Base-by-base conservation (phyloP, 2,888 invertebrate species). In the Xanthia icteritia region DNA sequence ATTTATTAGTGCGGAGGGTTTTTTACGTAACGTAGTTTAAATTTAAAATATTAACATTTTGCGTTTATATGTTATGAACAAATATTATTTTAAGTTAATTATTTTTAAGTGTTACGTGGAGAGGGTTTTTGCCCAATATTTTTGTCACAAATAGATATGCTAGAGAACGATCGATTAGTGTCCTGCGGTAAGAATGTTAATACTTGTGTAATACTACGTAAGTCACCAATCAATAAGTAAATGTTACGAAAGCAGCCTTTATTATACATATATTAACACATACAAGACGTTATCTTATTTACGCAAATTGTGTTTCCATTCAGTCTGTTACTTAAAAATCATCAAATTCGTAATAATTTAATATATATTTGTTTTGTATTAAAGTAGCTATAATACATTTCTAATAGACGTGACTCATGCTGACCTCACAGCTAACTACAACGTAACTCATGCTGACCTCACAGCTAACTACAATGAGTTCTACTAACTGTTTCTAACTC, bases 1-100 rank as follows among this genome's bases (percentile, higher is more conserved):
- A 90, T 89, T 90, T 90, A 90, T 90, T 89, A 83, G 60, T 74
- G 79, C 63, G 76, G 67, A 64, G 67, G 61, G 66, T 68, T 85
- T 76, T 31, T 81, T 71, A 69, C 39, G 45, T 76, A 64, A 72
- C 31, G 11, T 86, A 77, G 60, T 60, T 68, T 76, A 71, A 70
- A 45, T 77, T 75, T 70, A 67, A 48, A 73, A 74, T 65, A 68
- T 73, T 81, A 79, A 79, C 69, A 67, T 72, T 73, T 84, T 71
- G 60, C 66, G 74, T 84, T 78, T 79, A 64, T 73, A 79, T 83
- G 83, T 86, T 86, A 76, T 86, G 79, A 89, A 83, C 73, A 82
- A 87, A 85, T 81, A 75, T 77, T 85, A 77, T 76, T 79, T 72
- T 85, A 74, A 82, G 83, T 88, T 82, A 78, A 79, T 83, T 86